phyloP scores from a whole-genome alignment of 2,113 vertebrate species.

The Megaleporinus macrocephalus region DNA sequence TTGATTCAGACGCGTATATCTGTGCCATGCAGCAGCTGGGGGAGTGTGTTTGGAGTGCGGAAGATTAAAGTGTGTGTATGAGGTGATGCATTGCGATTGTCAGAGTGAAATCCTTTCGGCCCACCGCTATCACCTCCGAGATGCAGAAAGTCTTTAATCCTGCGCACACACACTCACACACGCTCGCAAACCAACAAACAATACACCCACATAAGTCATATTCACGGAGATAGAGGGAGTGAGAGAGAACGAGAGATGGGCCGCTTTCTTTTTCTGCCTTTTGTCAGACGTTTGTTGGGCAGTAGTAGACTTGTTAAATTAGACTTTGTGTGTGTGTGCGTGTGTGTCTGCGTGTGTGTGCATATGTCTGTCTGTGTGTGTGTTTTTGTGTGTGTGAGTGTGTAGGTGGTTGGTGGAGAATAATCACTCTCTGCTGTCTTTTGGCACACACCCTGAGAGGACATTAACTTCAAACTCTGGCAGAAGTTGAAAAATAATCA shows the following conservation, averaged over 20 bases:
- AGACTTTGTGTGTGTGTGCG: constrained; percentile 38
- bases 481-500: constrained; percentile 34
- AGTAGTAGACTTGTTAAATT: constrained; percentile 73
- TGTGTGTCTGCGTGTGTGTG: background rate
- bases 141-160: constrained; percentile 82
- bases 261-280: constrained; percentile 29
- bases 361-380: background rate
- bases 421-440: constrained; percentile 39
- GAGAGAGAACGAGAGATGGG: constrained; percentile 39
- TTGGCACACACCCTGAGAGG: constrained; percentile 1
- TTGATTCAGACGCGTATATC: constrained; percentile 73
- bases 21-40: constrained; percentile 76
- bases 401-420: constrained; percentile 11
- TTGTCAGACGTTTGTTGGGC: constrained; percentile 70
- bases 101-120: constrained; percentile 78
- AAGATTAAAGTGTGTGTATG: constrained; percentile 84
- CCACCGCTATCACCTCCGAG: constrained; percentile 77
- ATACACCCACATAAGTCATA: constrained; percentile 77
- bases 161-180: constrained; percentile 75
- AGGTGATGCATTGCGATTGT: constrained; percentile 85
- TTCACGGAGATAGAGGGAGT: constrained; percentile 37
- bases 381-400: constrained; percentile 21
- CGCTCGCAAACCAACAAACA: constrained; percentile 78
- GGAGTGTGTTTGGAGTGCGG: constrained; percentile 80
- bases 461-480: constrained; percentile 28